Evolutionary conservation across 2,888 invertebrate species (phyloP), one percentile per base, ranked within the genome.

Genomic region (Apeira syringaria): DNA sequence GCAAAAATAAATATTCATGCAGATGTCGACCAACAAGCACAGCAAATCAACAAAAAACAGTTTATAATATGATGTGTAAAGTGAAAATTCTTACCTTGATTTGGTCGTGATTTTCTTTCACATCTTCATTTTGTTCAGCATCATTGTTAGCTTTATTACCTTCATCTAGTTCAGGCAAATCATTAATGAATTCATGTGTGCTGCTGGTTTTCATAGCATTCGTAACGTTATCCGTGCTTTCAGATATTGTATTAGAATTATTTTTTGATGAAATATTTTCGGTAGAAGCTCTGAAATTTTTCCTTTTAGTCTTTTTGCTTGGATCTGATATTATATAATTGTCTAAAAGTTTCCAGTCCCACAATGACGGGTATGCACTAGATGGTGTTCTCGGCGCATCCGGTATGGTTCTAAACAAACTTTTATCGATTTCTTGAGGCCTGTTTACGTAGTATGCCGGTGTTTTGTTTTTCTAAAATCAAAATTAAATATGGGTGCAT

Each of bases 321-420:
- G 80, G 59, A 62, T 88, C 88, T 17, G 77, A 70, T 68, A 81
- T 80, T 27, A 86, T 80, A 26, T 90, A 87, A 9, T 87, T 81
- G 35, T 92, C 91, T 50, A 94, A 72, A 50, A 94, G 80, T 55
- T 91, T 91, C 95, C 95, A 95, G 60, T 96, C 95, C 92, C 94
- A 95, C 37, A 91, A 90, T 11, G 91, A 81, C 0, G 94, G 94
- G 59, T 94, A 94, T 17, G 92, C 90, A 52, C 92, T 93, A 22
- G 93, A 94, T 2, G 95, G 93, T 6, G 94, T 93, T 65, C 97
- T 91, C 1, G 97, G 97, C 13, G 96, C 96, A 35, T 96, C 96
- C 3, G 97, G 97, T 51, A 96, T 75, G 26, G 92, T 91, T 48
- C 92, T 91, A 15, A 97, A 84, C 30, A 93, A 83, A 44, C 92